Evolutionary conservation across 2,888 invertebrate species (phyloP).

Genomic region (Eristalinus sepulchralis): DNA sequence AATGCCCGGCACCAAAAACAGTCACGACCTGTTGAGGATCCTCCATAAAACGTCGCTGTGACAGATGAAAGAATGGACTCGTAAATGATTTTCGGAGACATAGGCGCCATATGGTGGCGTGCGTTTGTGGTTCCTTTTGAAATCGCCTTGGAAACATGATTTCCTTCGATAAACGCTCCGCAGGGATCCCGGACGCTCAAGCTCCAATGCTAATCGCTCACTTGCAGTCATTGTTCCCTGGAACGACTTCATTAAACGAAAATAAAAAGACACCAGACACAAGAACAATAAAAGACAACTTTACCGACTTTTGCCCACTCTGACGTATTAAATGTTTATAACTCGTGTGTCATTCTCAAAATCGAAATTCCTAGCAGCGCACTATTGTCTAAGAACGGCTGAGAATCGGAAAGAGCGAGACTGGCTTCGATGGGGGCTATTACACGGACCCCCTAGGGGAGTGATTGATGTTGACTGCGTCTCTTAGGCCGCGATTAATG

Average conservation of each 20-base stretch:
- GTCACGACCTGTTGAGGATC: background rate
- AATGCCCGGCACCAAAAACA: background rate
- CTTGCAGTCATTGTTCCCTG: background rate
- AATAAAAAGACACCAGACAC: background rate
- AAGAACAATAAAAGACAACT: background rate
- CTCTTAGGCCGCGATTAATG: background rate
- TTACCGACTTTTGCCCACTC: background rate
- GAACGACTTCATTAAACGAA: background rate
- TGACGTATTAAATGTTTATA: background rate
- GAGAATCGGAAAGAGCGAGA: background rate
- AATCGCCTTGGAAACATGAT: background rate
- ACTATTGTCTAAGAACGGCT: background rate
- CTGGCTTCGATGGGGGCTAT: background rate
- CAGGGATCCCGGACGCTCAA: background rate
- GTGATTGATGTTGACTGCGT: background rate
- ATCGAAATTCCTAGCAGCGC: background rate
- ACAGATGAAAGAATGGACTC: background rate
- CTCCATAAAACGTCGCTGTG: background rate
- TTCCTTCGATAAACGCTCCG: background rate
- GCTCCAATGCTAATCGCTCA: background rate
- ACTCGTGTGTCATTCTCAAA: background rate
- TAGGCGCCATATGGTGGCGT: background rate
- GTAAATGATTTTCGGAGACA: background rate
- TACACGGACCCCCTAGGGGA: background rate
- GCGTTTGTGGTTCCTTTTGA: background rate